Evolutionary conservation across 2,888 invertebrate species (phyloP), one percentile per base, ranked within the genome.

Genomic region (Emmelina monodactyla): DNA sequence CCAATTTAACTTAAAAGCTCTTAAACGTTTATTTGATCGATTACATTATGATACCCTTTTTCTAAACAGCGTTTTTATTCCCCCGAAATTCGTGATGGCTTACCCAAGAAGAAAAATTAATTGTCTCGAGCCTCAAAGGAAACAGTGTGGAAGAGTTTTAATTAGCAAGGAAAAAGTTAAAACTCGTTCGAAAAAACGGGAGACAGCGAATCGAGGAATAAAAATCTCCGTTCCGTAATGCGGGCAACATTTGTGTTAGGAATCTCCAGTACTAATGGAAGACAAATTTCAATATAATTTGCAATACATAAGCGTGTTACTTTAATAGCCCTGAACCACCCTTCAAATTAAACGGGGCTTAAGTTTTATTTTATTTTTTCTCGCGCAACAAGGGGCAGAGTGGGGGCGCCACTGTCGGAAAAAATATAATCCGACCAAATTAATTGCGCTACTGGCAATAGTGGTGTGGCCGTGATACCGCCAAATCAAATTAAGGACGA

Each of bases 241-340:
- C 78, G 78, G 78, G 71, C 72, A 76, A 76, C 79, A 79, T 79
- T 79, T 79, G 79, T 78, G 78, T 78, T 69, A 78, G 76, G 75
- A 79, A 68, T 68, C 68, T 71, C 67, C 70, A 67, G 78, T 78
- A n/a, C n/a, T n/a, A 79, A 79, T 79, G 76, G 79, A 79, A 79
- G 79, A 79, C 79, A 79, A 79, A 79, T 79, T 79, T 80, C 80
- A 79, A 81, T 80, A 80, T 80, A 79, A 81, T 81, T 81, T 81
- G 78, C 79, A 80, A 79, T 81, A 81, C 80, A 80, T 81, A 81
- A 79, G 80, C 80, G 81, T 81, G 78, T 79, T 80, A 81, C 78
- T 79, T 81, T 81, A 81, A 81, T 80, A 81, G 81, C 71, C 80
- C 79, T 73, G 79, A 80, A 81, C 81, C 80, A 78, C 79, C 80